Conservation (phyloP, 2,888 invertebrate genomes). For the Cheilosia grossa region DNA sequence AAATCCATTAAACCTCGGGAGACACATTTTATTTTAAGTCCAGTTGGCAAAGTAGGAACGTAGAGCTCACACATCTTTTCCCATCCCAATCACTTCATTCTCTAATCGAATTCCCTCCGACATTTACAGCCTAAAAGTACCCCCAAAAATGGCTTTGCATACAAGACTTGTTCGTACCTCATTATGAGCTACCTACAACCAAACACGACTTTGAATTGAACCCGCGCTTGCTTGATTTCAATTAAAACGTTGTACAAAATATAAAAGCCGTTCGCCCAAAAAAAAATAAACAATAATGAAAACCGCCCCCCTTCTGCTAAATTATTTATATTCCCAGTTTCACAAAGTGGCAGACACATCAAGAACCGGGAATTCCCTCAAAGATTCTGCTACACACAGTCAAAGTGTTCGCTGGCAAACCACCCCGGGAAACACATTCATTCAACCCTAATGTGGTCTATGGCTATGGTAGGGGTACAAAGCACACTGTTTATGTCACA, state of each 20-base stretch:
- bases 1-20: too few relatives aligned
- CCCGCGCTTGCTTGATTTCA: background rate
- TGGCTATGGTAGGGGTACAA: slow-evolving; percentile 21
- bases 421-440: slow-evolving; percentile 29
- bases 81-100: too few relatives aligned
- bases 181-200: background rate
- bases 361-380: slow-evolving; percentile 33
- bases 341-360: slow-evolving; percentile 32
- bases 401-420: slow-evolving; percentile 16
- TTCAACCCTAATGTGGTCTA: slow-evolving; percentile 61
- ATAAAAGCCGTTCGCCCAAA: background rate
- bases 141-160: too few relatives aligned
- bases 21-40: too few relatives aligned
- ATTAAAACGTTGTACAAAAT: background rate
- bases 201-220: slow-evolving; percentile 5
- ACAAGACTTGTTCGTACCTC: too few relatives aligned
- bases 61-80: too few relatives aligned
- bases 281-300: background rate
- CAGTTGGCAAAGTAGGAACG: too few relatives aligned
- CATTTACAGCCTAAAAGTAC: too few relatives aligned
- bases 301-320: slow-evolving; percentile 15
- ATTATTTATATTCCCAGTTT: slow-evolving; percentile 17
- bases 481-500: slow-evolving; percentile 28
- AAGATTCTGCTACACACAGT: slow-evolving; percentile 18
- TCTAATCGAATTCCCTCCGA: too few relatives aligned